Conservation (phyloP, 2,888 invertebrate genomes). For the Noctua janthina region DNA sequence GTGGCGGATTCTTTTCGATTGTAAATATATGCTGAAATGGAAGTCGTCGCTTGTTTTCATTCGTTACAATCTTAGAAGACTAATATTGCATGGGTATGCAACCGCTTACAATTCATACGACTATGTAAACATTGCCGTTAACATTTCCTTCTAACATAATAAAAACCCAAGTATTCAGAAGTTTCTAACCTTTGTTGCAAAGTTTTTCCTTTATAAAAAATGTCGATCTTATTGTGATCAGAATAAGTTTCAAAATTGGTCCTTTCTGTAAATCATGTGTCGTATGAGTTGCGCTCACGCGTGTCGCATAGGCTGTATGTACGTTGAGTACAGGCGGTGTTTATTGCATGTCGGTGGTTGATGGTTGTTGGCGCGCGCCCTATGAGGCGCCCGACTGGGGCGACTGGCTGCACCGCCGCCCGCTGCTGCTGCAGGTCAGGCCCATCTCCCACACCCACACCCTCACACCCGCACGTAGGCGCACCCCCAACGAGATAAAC, state of each 20-base stretch:
- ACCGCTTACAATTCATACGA: conserved; percentile 74
- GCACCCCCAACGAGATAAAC: conserved; percentile 6
- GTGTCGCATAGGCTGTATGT: conserved; percentile 67
- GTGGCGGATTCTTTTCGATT: conserved; percentile 81
- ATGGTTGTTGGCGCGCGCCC: conserved; percentile 85
- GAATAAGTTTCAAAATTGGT: neutral
- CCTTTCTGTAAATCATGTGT: conserved; percentile 30
- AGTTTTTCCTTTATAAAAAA: neutral
- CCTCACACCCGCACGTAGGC: conserved; percentile 45
- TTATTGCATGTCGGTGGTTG: conserved; percentile 89
- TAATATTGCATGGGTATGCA: conserved; percentile 89
- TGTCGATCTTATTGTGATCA: neutral
- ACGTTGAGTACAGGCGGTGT: conserved; percentile 83
- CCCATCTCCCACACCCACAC: conserved; percentile 31
- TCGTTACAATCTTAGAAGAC: conserved; percentile 78
- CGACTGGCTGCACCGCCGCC: conserved; percentile 92
- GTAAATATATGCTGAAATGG: conserved; percentile 69
- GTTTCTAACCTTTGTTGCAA: neutral
- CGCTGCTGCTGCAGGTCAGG: conserved; percentile 96
- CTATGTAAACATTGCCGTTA: conserved; percentile 15
- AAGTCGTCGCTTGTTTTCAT: conserved; percentile 73
- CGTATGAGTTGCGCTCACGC: conserved; percentile 67
- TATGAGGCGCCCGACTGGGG: conserved; percentile 88
- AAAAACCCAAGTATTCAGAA: neutral
- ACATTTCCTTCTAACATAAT: neutral